These are phyloP conservation scores for Phocoena phocoena DNA, from an alignment of 2,113 vertebrate species.

Conservation along the genomic window DNA sequence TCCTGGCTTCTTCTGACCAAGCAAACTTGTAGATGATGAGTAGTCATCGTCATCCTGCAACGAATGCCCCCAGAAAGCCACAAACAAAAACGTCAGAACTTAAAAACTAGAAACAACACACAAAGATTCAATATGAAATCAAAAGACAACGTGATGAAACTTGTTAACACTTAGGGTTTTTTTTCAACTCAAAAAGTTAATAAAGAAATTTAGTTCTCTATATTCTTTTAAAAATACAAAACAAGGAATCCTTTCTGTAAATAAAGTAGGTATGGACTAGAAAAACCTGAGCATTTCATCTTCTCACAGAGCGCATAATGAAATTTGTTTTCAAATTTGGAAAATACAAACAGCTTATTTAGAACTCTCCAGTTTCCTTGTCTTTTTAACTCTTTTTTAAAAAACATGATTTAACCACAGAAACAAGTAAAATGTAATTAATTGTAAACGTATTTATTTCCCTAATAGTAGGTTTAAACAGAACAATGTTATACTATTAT, in stretches of 20 bases:
- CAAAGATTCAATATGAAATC: background rate
- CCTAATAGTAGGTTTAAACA: background rate
- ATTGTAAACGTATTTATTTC: background rate
- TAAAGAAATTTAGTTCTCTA: background rate
- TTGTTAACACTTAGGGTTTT: background rate
- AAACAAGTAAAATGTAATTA: slow-evolving; percentile 3
- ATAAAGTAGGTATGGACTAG: background rate
- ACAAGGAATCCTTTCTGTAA: background rate
- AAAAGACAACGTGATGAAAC: slow-evolving; percentile 1
- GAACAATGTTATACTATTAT: background rate
- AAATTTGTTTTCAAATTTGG: background rate
- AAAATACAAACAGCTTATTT: background rate
- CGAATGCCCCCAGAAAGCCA: background rate
- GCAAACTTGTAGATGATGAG: slow-evolving; percentile 93
- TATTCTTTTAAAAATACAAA: slow-evolving; percentile 9
- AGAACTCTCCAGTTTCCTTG: background rate
- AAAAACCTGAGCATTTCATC: slow-evolving; percentile 15
- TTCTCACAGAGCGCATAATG: background rate
- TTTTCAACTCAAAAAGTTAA: background rate
- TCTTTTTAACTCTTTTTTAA: background rate
- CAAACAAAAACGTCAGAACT: background rate
- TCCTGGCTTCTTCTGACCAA: slow-evolving; percentile 97
- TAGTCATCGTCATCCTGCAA: slow-evolving; percentile 97
- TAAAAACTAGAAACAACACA: background rate
- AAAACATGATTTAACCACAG: background rate